Conservation (phyloP, 2,113 vertebrate species). For the Chitala chitala region DNA sequence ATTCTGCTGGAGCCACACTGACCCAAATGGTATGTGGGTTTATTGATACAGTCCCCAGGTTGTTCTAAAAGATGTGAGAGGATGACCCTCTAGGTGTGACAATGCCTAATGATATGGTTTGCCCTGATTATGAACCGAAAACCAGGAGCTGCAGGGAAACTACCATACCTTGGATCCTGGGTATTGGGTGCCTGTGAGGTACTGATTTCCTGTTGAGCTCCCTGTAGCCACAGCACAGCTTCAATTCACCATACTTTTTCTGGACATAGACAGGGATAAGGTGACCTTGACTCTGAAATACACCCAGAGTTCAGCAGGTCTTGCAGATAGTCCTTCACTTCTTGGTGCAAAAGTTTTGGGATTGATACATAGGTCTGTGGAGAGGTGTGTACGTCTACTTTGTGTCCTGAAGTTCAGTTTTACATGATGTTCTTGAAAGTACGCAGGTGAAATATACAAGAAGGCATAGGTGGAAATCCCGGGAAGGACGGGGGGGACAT, state of each 20-base stretch:
- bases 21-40: neutral
- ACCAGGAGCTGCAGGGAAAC: neutral
- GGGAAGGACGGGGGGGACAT: too few relatives aligned
- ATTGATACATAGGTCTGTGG: neutral
- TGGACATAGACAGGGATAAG: neutral
- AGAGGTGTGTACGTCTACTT: too few relatives aligned
- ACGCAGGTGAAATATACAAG: too few relatives aligned
- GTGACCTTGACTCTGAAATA: rapidly evolving
- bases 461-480: too few relatives aligned
- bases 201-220: neutral
- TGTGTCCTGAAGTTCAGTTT: too few relatives aligned
- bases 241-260: neutral
- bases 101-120: neutral
- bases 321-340: neutral
- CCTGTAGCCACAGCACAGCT: neutral
- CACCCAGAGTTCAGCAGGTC: neutral
- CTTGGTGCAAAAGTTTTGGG: neutral
- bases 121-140: too few relatives aligned
- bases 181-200: neutral
- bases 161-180: neutral
- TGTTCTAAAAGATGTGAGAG: neutral
- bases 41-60: neutral
- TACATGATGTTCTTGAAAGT: too few relatives aligned
- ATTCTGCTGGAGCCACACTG: neutral
- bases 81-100: neutral